Conservation (phyloP, 2,888 invertebrate genomes). For the Bombyx huttoni region DNA sequence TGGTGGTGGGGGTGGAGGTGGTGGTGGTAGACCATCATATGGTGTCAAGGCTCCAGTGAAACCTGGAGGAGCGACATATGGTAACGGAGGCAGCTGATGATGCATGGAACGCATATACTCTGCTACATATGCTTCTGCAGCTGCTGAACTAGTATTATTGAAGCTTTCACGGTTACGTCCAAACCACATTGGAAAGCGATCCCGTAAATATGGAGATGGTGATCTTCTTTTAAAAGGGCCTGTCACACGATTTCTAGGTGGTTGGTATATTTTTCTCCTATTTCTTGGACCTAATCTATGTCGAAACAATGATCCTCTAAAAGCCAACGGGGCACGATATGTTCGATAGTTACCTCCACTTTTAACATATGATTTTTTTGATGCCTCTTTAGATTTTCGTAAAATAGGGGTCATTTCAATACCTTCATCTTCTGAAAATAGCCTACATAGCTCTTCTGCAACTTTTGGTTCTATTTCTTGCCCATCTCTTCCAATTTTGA, state of each 20-base stretch:
- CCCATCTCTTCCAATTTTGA: conserved; percentile 99
- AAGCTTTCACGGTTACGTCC: conserved; percentile 63
- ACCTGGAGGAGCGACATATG: conserved; percentile 79
- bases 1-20: too few species aligned
- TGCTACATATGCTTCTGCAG: conserved; percentile 89
- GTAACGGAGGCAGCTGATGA: conserved; percentile 87
- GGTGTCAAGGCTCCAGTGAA: conserved; percentile 61
- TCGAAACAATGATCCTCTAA: conserved; percentile 59
- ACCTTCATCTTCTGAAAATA: conserved; percentile 94
- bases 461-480: conserved; percentile 97
- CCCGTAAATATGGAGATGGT: conserved; percentile 72
- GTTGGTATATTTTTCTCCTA: conserved; percentile 76
- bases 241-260: conserved; percentile 75
- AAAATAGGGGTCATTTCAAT: conserved; percentile 91
- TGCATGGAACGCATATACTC: conserved; percentile 93
- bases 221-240: conserved; percentile 71
- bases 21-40: conserved; percentile 77
- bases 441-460: conserved; percentile 92
- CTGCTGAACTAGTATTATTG: conserved; percentile 59
- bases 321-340: conserved; percentile 57
- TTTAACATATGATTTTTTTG: conserved; percentile 74
- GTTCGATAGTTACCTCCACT: conserved; percentile 63
- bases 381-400: conserved; percentile 87
- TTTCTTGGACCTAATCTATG: conserved; percentile 65
- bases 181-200: conserved; percentile 76